Evolutionary conservation across 1,140 invertebrate species (phyloP).

Genomic region (Conus betulinus): DNA sequence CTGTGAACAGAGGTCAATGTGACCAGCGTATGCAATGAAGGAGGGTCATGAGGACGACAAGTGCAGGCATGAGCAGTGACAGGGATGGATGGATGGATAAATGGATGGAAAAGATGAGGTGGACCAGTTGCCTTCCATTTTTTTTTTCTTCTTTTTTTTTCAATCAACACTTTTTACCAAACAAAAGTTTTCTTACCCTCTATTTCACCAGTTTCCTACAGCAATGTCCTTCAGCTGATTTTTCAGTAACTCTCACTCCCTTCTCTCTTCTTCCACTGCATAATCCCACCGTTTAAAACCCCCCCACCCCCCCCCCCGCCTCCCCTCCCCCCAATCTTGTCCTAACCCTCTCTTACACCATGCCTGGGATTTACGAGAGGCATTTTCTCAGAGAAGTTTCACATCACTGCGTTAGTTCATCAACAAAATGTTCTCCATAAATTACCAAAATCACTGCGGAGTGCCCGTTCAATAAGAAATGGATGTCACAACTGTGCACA

Average conservation of each 20-base stretch:
- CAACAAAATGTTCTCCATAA: too few species aligned
- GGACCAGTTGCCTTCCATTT: not conserved
- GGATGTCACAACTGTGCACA: too few species aligned
- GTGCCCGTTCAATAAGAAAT: too few species aligned
- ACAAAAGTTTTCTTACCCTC: not conserved
- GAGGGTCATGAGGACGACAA: not conserved
- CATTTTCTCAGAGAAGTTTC: too few species aligned
- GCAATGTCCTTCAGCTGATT: too few species aligned
- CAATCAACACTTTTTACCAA: not conserved
- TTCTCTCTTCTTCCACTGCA: too few species aligned
- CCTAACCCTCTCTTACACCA: not conserved
- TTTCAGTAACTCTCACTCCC: too few species aligned
- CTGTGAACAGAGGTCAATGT: not conserved
- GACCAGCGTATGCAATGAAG: conserved; percentile 3
- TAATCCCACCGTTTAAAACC: not conserved
- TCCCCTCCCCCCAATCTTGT: too few species aligned
- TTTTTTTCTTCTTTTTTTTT: not conserved
- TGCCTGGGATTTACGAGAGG: too few species aligned
- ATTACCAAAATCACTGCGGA: too few species aligned
- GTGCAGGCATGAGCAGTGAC: conserved; percentile 44
- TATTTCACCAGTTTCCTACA: not conserved
- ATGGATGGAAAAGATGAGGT: conserved; percentile 40
- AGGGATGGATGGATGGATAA: conserved; percentile 26
- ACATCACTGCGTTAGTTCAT: too few species aligned
- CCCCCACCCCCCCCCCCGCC: not conserved